These are phyloP conservation scores for Trissoscelio sp. DNA, from an alignment of 2,888 invertebrate species.

Conservation along the genomic window DNA sequence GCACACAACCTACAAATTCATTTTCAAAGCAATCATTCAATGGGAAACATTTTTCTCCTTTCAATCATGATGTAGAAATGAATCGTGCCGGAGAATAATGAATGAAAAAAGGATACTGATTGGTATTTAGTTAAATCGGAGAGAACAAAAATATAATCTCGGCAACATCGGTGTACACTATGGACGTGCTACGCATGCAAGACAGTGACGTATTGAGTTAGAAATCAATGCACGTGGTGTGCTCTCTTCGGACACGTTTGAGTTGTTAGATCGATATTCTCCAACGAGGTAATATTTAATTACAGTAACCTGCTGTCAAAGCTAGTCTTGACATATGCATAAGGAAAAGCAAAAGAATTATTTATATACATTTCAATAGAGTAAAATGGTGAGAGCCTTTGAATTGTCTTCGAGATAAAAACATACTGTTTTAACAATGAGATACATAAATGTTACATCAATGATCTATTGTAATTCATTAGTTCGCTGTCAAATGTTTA, in stretches of 20 bases:
- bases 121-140: conserved; percentile 60
- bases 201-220: conserved; percentile 64
- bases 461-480: neutral
- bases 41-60: conserved; percentile 41
- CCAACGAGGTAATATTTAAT: conserved; percentile 62
- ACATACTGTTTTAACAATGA: conserved; percentile 10
- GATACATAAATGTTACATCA: neutral
- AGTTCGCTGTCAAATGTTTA: neutral
- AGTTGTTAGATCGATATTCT: conserved; percentile 62
- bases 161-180: conserved; percentile 8
- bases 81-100: conserved; percentile 41
- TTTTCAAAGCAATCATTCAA: conserved; percentile 49
- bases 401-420: conserved; percentile 2
- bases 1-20: conserved; percentile 40
- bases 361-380: conserved; percentile 47
- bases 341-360: conserved; percentile 55
- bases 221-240: conserved; percentile 61
- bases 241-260: conserved; percentile 52
- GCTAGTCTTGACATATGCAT: conserved; percentile 53
- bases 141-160: conserved; percentile 51
- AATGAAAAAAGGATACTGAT: conserved; percentile 52
- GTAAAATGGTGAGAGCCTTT: conserved; percentile 37
- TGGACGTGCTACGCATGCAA: conserved; percentile 51
- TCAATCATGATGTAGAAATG: conserved; percentile 51
- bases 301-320: conserved; percentile 62